Percentiles rank a stretch among this genome's conserved stretches.
Conservation (phyloP, 2,113 vertebrate species). For the Heterotis niloticus region DNA sequence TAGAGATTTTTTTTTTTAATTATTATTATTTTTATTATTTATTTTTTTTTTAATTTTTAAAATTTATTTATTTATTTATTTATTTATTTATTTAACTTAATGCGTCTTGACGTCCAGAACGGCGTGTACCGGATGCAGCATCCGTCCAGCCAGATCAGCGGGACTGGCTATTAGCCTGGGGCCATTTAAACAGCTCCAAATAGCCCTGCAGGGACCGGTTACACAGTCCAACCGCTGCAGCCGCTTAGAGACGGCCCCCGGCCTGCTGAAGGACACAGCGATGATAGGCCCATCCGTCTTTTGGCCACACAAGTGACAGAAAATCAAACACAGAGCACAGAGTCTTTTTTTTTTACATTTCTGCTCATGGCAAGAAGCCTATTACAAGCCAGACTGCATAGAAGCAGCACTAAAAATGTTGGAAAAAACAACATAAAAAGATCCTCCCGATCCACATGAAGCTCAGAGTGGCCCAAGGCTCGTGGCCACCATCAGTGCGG, state of each 20-base stretch:
- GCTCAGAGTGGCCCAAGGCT: no score
- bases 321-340: conserved; percentile 13
- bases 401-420: background rate
- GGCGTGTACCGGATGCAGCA: conserved; percentile 5
- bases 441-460: background rate
- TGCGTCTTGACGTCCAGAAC: conserved; percentile 2
- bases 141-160: conserved; percentile 12
- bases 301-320: conserved; percentile 20
- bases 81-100: background rate
- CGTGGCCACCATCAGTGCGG: no score
- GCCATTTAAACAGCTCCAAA: conserved; percentile 18
- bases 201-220: conserved; percentile 3
- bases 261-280: conserved; percentile 8
- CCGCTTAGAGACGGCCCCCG: conserved; percentile 14
- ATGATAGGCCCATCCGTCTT: conserved; percentile 23
- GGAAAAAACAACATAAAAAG: conserved; percentile 3
- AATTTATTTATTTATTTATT: no score
- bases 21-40: no score
- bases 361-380: background rate
- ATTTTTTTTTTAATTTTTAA: no score
- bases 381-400: background rate
- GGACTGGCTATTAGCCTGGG: conserved; percentile 14
- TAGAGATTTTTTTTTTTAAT: background rate
- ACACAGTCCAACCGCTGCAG: background rate
- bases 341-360: conserved; percentile 14